A percentile compares a stretch with the other conserved stretches of the same genome.
phyloP scores from a whole-genome alignment of 2,797 vertebrate species.

The Gadopsis marmoratus region DNA sequence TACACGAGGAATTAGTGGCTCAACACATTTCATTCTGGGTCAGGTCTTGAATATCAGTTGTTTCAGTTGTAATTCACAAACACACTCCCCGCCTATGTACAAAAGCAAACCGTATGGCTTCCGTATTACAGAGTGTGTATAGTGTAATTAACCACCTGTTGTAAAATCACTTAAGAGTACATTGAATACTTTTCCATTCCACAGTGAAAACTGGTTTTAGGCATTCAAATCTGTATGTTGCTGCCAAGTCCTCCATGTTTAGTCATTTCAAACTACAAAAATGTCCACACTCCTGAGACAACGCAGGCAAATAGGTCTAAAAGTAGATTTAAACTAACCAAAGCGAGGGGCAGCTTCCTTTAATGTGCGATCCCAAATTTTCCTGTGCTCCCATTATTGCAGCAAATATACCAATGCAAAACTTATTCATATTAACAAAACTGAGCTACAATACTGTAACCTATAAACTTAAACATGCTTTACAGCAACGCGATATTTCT shows the following conservation, averaged over 20 bases:
- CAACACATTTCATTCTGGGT: slow-evolving; percentile 27
- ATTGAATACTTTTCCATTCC: slow-evolving; percentile 58
- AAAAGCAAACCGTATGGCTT: slow-evolving; percentile 42
- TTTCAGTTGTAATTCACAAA: slow-evolving; percentile 53
- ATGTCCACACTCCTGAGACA: slow-evolving; percentile 67
- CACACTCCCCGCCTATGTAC: slow-evolving; percentile 39
- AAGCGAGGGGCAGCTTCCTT: neutral
- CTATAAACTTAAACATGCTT: slow-evolving; percentile 60
- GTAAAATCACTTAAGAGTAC: slow-evolving; percentile 46
- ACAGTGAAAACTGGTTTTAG: slow-evolving; percentile 56
- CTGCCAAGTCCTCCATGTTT: slow-evolving; percentile 32
- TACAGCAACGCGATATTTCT: slow-evolving; percentile 69
- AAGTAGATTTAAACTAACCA: slow-evolving; percentile 24
- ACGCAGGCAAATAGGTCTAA: slow-evolving; percentile 29
- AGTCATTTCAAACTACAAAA: slow-evolving; percentile 53
- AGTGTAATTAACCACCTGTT: slow-evolving; percentile 22
- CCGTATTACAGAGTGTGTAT: slow-evolving; percentile 35
- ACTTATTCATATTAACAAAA: slow-evolving; percentile 36
- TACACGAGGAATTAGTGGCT: slow-evolving; percentile 22
- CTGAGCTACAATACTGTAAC: slow-evolving; percentile 58
- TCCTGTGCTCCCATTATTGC: slow-evolving; percentile 48
- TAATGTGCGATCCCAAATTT: slow-evolving; percentile 32
- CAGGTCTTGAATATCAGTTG: slow-evolving; percentile 2
- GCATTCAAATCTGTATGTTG: slow-evolving; percentile 50
- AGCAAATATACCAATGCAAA: slow-evolving; percentile 48